These are phyloP conservation scores for Oreocharis arfaki DNA, from an alignment of 2,113 vertebrate species.

Conservation along the genomic window DNA sequence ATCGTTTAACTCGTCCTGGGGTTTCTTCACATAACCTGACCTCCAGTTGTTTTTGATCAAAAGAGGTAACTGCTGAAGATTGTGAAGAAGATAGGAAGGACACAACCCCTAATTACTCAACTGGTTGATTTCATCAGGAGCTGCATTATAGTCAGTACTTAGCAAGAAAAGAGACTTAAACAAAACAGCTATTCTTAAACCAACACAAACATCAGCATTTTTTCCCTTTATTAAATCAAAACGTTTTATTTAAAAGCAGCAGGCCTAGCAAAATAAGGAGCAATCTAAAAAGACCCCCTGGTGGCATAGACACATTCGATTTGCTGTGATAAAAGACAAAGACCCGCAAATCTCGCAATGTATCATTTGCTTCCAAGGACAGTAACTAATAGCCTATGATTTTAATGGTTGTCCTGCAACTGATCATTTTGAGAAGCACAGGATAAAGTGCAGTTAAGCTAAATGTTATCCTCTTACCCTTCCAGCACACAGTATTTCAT, in stretches of 20 bases:
- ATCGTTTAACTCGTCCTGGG: slow-evolving; percentile 14
- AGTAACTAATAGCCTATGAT: slow-evolving; percentile 48
- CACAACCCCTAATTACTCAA: background rate
- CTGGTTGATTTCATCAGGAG: background rate
- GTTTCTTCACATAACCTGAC: slow-evolving; percentile 16
- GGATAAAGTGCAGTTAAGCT: slow-evolving; percentile 40
- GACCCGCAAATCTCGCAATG: background rate
- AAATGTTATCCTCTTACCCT: background rate
- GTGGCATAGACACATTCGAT: background rate
- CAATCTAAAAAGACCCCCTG: background rate
- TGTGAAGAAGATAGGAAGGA: background rate
- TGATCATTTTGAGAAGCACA: slow-evolving; percentile 55
- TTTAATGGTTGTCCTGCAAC: slow-evolving; percentile 62
- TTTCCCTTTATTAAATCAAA: background rate
- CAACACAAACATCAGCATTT: background rate
- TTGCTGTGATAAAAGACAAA: slow-evolving; percentile 55
- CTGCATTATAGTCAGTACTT: background rate
- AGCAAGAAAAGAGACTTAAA: background rate
- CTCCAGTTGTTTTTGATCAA: slow-evolving; percentile 36
- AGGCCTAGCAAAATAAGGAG: background rate
- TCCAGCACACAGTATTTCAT: background rate
- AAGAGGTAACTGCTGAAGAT: background rate
- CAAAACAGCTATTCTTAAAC: background rate
- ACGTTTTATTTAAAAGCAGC: background rate
- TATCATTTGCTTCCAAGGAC: slow-evolving; percentile 58